Base-by-base conservation (phyloP, 2,113 vertebrate species). In the Puntigrus tetrazona region DNA sequence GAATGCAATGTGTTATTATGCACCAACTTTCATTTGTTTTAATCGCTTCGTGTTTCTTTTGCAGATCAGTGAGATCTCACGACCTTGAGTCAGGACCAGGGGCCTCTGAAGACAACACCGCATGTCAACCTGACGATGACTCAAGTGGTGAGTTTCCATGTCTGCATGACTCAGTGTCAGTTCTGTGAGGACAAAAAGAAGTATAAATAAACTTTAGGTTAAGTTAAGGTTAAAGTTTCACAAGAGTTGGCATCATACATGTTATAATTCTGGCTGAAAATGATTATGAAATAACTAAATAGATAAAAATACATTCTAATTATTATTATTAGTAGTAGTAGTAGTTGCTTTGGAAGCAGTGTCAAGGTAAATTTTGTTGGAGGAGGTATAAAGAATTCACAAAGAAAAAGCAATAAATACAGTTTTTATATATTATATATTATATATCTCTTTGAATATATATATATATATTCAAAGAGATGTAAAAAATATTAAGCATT, bases 21-120 rank as follows among this genome's bases (percentile, higher is more conserved):
- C 11, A 34, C 63, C 3, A 7, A 22, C 34, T 38, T 25, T 55
- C 14, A 27, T 77, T 11, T n/a, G 25, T 52, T 5, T 61, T 81
- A 16, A 67, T 14, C 6, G 1, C 8, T 41, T 83, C 31, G 38
- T 43, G 67, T 29, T 69, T 72, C n/a, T 47, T 27, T 41, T 41
- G 47, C 34, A 88, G 87, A 59, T 88, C 78, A 45, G 76, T 86
- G 41, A 86, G 72, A 43, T 67, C 85, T 50, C 81, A 59, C 73
- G 85, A 67, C 59, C 69, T 83, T 78, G 63, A 81, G 50, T 86
- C 43, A 34, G 65, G 41, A 82, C 43, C 72, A 81, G 78, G 14
- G 52, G 61, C 47, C 75, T 77, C 50, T 50, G 76, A 86, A 22
- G 63, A 78, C 63, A 84, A 78, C 34, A 84, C n/a, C 43, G 74